Base-by-base conservation (phyloP, 2,797 vertebrate genomes). In the Oceanodroma leucorhoa region DNA sequence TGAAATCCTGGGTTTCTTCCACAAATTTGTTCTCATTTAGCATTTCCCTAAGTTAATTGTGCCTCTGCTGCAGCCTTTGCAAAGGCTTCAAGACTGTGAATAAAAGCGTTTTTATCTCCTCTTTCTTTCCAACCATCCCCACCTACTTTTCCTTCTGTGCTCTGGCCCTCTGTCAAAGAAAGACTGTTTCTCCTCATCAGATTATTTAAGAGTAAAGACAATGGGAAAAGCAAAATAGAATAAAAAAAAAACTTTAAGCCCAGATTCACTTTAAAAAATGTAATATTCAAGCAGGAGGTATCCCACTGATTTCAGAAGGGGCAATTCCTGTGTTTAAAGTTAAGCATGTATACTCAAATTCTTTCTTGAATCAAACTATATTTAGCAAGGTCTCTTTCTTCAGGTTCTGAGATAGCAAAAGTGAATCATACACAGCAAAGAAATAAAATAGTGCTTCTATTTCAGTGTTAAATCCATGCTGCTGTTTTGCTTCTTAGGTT, bases 341-440 rank as follows among this genome's bases (percentile, higher is more conserved):
- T 89, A 73, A 69, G 32, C n/a, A 9, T 62, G n/a, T 55, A 32
- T 41, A 46, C 16, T 73, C 41, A 54, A 27, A 30, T 41, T 76
- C 60, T 66, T 80, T 90, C 73, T 77, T 80, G 62, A 77, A 53
- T 46, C 45, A 41, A 70, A 30, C 26, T 61, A 8, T 81, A 53
- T 87, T 91, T 85, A 85, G 50, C 50, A 94, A 65, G 11, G 23
- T 83, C 45, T 87, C 34, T 87, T 89, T 83, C 91, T 93, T 76
- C 38, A 50, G 36, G 29, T 41, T 94, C 67, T 19, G 26, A 70
- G 72, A 27, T 43, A 67, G 57, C 26, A 51, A 73, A 75, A 91
- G 40, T 36, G 43, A 18, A 72, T 71, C 71, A 40, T 41, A n/a
- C 16, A 24, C 4, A 72, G n/a, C 24, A 62, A 95, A 69, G 51